Evolutionary conservation across 2,797 vertebrate species (phyloP), one percentile per base, ranked within the genome.

Genomic region (Cetoscarus ocellatus): DNA sequence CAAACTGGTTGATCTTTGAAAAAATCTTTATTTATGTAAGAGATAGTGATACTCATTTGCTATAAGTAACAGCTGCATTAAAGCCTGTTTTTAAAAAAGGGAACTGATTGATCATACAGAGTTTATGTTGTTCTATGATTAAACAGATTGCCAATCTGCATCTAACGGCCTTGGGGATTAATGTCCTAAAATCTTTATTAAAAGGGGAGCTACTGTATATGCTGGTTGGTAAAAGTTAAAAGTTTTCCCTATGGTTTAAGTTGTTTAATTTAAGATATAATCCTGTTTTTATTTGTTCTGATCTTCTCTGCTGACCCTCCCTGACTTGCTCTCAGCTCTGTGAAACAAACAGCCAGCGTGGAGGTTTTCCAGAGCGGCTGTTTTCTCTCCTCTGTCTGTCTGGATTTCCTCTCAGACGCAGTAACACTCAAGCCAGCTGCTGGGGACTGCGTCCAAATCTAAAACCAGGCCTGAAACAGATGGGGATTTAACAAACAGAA

Each of bases 371-470:
- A 74, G 69, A 47, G 0, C 35, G 15, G 35, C 67, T 50, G 60
- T 48, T 63, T 52, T 27, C 66, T 69, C 61, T 69, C 61, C 67
- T 56, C 57, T 43, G 39, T 77, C 74, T 70, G 80, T 60, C 85
- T 80, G 72, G 61, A 60, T 73, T 77, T 86, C 75, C 83, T 86
- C 79, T 17, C 70, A 77, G 77, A 69, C 73, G 50, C 36, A 0
- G 54, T 65, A 58, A 79, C 68, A 57, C 83, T 60, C 9, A 8
- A 70, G 44, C 73, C 83, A 74, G 83, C 82, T 83, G 87, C 81
- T 18, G 50, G 40, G 74, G 79, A 52, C 42, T 0, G 5, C 1
- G 15, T 68, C 73, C 77, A 77, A 61, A 71, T 74, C 55, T 69
- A 50, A 40, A 79, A 61, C 35, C 67, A 63, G 43, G 27, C 50